Conservation (phyloP, 1,140 invertebrate genomes). For the Pachypsylla venusta region DNA sequence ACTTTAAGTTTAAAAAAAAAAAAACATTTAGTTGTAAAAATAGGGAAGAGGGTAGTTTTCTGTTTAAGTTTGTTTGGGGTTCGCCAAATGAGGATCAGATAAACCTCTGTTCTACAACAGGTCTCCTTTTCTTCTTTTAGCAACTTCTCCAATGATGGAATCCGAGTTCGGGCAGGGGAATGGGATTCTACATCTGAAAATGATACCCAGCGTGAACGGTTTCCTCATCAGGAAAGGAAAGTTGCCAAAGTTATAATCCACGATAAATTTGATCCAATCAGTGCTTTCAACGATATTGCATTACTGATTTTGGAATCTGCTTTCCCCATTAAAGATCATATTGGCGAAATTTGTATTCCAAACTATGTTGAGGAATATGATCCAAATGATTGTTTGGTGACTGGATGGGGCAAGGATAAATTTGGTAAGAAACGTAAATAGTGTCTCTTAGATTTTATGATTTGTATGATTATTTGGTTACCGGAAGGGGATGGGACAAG, state of each 20-base stretch:
- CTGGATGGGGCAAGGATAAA: slow-evolving; percentile 48
- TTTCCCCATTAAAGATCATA: slow-evolving; percentile 29
- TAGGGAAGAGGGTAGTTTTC: too few relatives aligned
- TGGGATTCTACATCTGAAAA: slow-evolving; percentile 39
- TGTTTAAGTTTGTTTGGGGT: too few relatives aligned
- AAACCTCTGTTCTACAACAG: neutral
- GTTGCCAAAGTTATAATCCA: slow-evolving; percentile 32
- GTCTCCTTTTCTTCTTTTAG: slow-evolving; percentile 12
- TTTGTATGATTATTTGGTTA: too few relatives aligned
- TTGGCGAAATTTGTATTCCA: slow-evolving; percentile 37
- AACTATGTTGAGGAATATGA: slow-evolving; percentile 20
- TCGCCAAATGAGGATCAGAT: neutral
- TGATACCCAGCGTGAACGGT: slow-evolving; percentile 35
- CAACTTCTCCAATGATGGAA: slow-evolving; percentile 2
- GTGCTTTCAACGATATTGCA: slow-evolving; percentile 34
- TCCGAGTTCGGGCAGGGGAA: slow-evolving; percentile 38
- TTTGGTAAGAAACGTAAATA: slow-evolving; percentile 37
- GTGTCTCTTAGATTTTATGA: too few relatives aligned
- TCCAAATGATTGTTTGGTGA: slow-evolving; percentile 35
- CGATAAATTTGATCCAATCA: slow-evolving; percentile 27
- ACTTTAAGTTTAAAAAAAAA: neutral
- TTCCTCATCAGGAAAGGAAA: slow-evolving; percentile 36
- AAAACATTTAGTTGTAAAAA: neutral
- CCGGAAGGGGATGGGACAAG: neutral
- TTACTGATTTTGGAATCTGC: slow-evolving; percentile 30